Evolutionary conservation across 2,113 vertebrate genomes (phyloP), one percentile per base, ranked within the genome.

Genomic region (Perognathus longimembris): DNA sequence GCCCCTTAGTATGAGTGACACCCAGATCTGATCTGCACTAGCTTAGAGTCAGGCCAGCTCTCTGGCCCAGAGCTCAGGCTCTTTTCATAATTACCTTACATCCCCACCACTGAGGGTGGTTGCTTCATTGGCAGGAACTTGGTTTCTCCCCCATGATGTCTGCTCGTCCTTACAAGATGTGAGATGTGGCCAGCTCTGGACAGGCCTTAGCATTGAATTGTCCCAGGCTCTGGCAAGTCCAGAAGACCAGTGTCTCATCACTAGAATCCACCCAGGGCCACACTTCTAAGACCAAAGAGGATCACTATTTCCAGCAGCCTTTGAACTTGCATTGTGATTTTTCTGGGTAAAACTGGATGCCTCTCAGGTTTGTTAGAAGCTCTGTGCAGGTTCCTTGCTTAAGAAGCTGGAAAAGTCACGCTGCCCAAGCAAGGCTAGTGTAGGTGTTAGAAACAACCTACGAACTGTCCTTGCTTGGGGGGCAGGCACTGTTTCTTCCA

Each of bases 71-170:
- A 45, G 32, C 64, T 71, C 9, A 1, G 32, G 63, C 50, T 42
- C 28, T 67, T 80, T 63, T 14, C 14, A 7, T 0, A 0, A 5
- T n/a, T 34, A 18, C 40, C 21, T 22, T 38, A 42, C 17, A 12
- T 4, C 0, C 36, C 57, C 12, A 15, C 5, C 0, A 24, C 67
- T 54, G 28, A 24, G 8, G 40, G 18, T 7, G 18, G 8, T 42
- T 14, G 3, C 1, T 17, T 59, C 17, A 0, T 28, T 22, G 42
- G 70, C 64, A 61, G 80, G 45, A 28, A 40, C 6, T 57, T 59
- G 15, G 26, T 6, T 1, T 71, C 61, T 5, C 0, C 17, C 22
- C 17, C 1, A 32, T 59, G 34, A n/a, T 24, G 4, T 54, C 20
- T 36, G 14, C 57, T 45, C 7, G 34, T 64, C 66, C 14, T 54